Base-by-base conservation (phyloP, 2,113 vertebrate genomes). In the Fulica atra region DNA sequence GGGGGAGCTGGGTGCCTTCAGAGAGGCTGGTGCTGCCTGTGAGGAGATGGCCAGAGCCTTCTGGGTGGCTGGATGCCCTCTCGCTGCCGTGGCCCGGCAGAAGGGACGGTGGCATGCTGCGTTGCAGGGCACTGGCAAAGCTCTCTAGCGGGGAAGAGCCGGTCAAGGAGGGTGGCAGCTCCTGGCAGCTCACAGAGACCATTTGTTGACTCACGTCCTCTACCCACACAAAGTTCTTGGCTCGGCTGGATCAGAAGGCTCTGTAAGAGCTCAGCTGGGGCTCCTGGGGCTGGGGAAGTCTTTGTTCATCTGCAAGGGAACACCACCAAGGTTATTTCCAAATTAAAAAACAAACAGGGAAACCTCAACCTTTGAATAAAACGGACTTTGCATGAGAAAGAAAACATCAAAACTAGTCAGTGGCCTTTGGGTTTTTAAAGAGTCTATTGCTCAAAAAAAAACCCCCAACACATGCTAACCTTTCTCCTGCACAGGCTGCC, bases 101-200 rank as follows among this genome's bases (percentile, higher is more conserved):
- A 21, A 93, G 89, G 56, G 93, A 72, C 3, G 87, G 95, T 4
- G 95, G 57, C 95, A 95, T 86, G n/a, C 36, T 51, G 59, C 38
- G 7, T 11, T 89, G 81, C 66, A 82, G 54, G 40, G 92, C 91
- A 1, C 64, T 71, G 68, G 94, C 48, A 44, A 40, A 38, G 76
- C 50, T 94, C 57, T 81, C 59, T 11, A 89, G 84, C 65, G 78
- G 97, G 82, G 94, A 88, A 21, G 97, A 93, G 76, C 97, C 82
- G 69, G 65, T 29, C 65, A 95, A 76, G 65, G 91, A 96, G 97
- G 97, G 97, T 35, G 66, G 94, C 95, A 97, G 97, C 96, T 98
- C 95, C 81, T 85, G 98, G 97, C 98, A 98, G 85, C 97, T 98
- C 96, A 99, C 95, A 94, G 99, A 98, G 97, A 99, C 98, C 99